phyloP scores from a whole-genome alignment of 2,888 invertebrate species.

The Tenthredo notha region DNA sequence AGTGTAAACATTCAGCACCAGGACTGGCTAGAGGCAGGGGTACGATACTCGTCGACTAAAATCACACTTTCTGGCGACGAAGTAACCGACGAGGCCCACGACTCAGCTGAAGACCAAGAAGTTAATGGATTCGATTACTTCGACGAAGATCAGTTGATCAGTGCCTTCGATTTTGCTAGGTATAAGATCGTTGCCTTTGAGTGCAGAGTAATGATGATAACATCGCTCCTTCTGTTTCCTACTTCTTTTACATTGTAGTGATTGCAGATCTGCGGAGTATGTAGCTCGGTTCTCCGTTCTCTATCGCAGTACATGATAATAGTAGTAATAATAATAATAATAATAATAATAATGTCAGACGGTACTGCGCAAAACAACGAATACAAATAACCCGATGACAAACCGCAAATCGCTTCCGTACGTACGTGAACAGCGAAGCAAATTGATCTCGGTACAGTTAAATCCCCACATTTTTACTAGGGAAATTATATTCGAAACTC shows the following conservation, averaged over 20 bases:
- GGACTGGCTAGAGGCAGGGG: slow-evolving; percentile 75
- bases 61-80: slow-evolving; percentile 73
- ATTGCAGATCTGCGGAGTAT: slow-evolving; percentile 5
- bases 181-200: slow-evolving; percentile 59
- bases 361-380: slow-evolving; percentile 38
- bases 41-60: slow-evolving; percentile 75
- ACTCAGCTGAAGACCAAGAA: slow-evolving; percentile 53
- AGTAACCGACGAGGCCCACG: slow-evolving; percentile 61
- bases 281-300: not conserved
- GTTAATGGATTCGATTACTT: slow-evolving; percentile 55
- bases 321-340: slow-evolving; percentile 8
- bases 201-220: not conserved
- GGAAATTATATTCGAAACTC: not conserved
- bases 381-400: slow-evolving; percentile 50
- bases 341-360: slow-evolving; percentile 22
- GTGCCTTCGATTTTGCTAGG: slow-evolving; percentile 74
- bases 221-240: not conserved
- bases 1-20: slow-evolving; percentile 73
- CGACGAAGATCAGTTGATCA: slow-evolving; percentile 58
- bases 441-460: slow-evolving; percentile 38
- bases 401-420: slow-evolving; percentile 46
- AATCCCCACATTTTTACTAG: not conserved
- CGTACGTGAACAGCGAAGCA: slow-evolving; percentile 48
- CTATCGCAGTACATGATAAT: not conserved
- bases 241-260: not conserved